These are phyloP conservation scores for Serranus cabrilla DNA, from an alignment of 2,797 vertebrate species.

Conservation along the genomic window DNA sequence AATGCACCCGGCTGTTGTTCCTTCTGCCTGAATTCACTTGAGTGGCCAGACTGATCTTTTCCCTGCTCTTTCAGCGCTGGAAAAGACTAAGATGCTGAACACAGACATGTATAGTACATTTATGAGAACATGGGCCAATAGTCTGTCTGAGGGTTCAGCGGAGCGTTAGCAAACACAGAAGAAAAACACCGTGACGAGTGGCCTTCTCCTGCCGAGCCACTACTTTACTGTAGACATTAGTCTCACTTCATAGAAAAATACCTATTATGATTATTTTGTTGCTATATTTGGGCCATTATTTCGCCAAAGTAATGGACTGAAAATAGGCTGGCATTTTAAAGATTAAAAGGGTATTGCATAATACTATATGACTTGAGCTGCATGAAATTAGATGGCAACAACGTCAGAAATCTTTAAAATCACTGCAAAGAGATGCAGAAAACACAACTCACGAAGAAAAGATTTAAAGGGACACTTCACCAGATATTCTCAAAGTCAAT, in stretches of 20 bases:
- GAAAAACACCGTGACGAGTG: conserved; percentile 36
- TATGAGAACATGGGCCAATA: conserved; percentile 70
- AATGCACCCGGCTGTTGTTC: conserved; percentile 71
- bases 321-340: conserved; percentile 59
- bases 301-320: conserved; percentile 17
- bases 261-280: conserved; percentile 26
- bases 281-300: conserved; percentile 36
- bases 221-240: conserved; percentile 23
- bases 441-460: not conserved
- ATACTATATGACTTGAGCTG: conserved; percentile 28
- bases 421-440: not conserved
- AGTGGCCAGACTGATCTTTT: conserved; percentile 75
- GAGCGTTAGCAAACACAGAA: conserved; percentile 52
- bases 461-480: conserved; percentile 9
- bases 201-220: conserved; percentile 45
- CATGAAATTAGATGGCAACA: conserved; percentile 27
- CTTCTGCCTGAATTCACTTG: conserved; percentile 80
- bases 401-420: conserved; percentile 29
- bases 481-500: not conserved
- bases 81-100: conserved; percentile 66
- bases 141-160: conserved; percentile 64
- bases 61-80: conserved; percentile 58
- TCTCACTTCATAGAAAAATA: conserved; percentile 23
- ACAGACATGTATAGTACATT: conserved; percentile 77
- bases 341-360: conserved; percentile 58